Evolutionary conservation across 1,140 invertebrate genomes (phyloP), one percentile per base, ranked within the genome.

Genomic region (Paracyclopina nana): DNA sequence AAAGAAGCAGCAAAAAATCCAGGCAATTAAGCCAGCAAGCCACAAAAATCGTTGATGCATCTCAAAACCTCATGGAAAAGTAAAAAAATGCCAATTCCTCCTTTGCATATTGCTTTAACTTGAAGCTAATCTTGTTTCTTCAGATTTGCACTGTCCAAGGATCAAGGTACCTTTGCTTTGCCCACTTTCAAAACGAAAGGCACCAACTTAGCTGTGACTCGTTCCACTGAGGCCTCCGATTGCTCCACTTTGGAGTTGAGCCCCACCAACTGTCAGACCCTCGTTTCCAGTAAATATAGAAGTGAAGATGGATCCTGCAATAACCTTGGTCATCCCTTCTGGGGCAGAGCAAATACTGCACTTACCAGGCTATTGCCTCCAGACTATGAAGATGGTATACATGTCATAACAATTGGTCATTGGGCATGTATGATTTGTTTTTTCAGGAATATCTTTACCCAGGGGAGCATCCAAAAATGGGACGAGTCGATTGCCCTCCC

Each of bases 261-360:
- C n/a, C n/a, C n/a, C n/a, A n/a, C n/a, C n/a, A n/a, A n/a, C n/a
- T n/a, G n/a, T n/a, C n/a, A n/a, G n/a, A n/a, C n/a, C n/a, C n/a
- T n/a, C n/a, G n/a, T n/a, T n/a, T n/a, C n/a, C n/a, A n/a, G n/a
- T n/a, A 38, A 38, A 14, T 87, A 84, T 59, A 69, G 84, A 18
- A 72, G 74, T 1, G 72, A 77, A 44, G 83, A 90, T 61, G 85
- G 84, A 0, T 76, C 79, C 0, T 91, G 85, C 60, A 91, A 88
- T 61, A 87, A 90, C 62, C 58, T 81, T 4, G 58, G 69, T 25
- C 73, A 77, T 57, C 77, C 81, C 0, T 69, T 66, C 0, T 75
- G 75, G 69, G 85, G 85, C 3, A 73, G 73, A 50, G 74, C 82
- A 0, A 76, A 77, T 59, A 79, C 72, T 11, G 76, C 85, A 0